Evolutionary conservation across 2,113 vertebrate genomes (phyloP).

Genomic region (Hemiscyllium ocellatum): DNA sequence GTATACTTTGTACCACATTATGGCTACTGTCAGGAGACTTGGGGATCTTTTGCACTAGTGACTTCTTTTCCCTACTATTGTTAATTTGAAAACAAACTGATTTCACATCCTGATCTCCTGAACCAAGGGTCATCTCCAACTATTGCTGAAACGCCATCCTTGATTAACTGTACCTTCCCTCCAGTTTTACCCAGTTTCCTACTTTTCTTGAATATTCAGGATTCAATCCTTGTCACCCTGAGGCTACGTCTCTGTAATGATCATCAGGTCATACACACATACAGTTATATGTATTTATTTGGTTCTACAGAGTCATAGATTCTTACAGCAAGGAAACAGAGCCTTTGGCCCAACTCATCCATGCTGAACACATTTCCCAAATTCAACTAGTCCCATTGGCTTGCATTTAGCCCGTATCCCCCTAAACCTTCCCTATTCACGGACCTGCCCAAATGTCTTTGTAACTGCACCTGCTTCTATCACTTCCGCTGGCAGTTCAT

Average conservation of each 20-base stretch:
- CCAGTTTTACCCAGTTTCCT: background rate
- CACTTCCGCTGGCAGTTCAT: too few species aligned
- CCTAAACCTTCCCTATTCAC: too few species aligned
- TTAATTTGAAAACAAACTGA: background rate
- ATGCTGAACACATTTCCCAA: too few species aligned
- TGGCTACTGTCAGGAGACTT: background rate
- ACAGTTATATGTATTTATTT: background rate
- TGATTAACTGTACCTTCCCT: background rate
- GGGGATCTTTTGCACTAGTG: background rate
- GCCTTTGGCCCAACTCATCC: too few species aligned
- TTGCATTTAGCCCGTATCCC: too few species aligned
- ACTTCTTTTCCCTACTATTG: background rate
- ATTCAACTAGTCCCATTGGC: too few species aligned
- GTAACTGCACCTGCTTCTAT: too few species aligned
- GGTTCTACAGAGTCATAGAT: background rate
- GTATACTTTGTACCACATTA: background rate
- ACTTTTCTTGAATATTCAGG: background rate
- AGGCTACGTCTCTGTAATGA: background rate
- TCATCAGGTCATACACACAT: background rate
- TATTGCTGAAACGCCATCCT: background rate
- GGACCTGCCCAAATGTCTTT: too few species aligned
- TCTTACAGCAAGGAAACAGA: too few species aligned
- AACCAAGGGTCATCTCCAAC: background rate
- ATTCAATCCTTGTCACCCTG: background rate
- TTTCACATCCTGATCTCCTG: background rate